Conservation (phyloP, 2,888 invertebrate species). For the Synanthedon tipuliformis region DNA sequence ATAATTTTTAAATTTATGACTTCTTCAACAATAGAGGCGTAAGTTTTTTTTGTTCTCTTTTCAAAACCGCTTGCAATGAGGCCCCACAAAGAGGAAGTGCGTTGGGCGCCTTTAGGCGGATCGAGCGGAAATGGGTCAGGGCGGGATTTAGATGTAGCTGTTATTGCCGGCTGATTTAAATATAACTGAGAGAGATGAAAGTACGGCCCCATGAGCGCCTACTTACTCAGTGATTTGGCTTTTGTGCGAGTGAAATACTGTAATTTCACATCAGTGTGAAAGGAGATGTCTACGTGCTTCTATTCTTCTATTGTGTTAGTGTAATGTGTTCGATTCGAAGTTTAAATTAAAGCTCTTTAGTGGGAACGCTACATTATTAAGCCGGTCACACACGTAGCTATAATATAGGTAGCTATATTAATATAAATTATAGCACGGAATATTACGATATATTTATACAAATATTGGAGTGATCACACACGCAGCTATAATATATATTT, state of each 20-base stretch:
- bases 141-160: constrained; percentile 50
- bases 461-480: no score
- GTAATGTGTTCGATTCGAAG: background rate
- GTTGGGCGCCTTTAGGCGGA: constrained; percentile 49
- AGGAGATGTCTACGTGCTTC: background rate
- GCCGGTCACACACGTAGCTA: no score
- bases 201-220: constrained; percentile 13
- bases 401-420: no score
- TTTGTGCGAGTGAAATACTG: background rate
- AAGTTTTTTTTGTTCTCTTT: no score
- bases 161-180: constrained; percentile 61
- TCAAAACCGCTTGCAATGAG: constrained; percentile 19
- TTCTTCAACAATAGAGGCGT: no score
- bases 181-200: constrained; percentile 42
- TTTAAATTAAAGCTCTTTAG: no score
- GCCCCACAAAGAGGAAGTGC: constrained; percentile 28
- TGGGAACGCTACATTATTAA: no score
- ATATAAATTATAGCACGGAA: no score
- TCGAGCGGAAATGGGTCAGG: constrained; percentile 63
- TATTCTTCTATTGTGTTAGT: background rate
- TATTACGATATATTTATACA: no score
- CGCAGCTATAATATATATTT: no score
- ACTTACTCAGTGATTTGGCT: constrained; percentile 10
- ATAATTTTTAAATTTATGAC: no score
- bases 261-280: no score